Evolutionary conservation across 1,140 invertebrate species (phyloP).

Genomic region (Drosophila lini): DNA sequence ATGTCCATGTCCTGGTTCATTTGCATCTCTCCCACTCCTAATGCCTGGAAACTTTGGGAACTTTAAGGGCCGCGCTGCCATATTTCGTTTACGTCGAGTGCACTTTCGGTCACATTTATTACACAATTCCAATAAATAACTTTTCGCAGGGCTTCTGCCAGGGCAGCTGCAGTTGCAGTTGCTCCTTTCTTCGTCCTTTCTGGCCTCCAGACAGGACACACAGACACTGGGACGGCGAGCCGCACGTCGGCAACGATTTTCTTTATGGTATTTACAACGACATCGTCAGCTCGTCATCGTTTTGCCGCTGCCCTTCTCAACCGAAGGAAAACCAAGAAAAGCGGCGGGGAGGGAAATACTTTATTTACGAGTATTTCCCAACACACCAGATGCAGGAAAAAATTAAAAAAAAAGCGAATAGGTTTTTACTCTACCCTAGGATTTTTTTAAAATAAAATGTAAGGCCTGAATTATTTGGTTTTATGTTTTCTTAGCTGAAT

Average conservation of each 20-base stretch:
- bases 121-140: constrained; percentile 81
- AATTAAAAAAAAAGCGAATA: neutral
- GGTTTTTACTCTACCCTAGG: neutral
- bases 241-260: constrained; percentile 68
- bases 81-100: constrained; percentile 75
- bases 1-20: constrained; percentile 30
- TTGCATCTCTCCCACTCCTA: constrained; percentile 30
- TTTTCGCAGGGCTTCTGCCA: constrained; percentile 65
- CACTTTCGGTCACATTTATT: constrained; percentile 78
- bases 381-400: constrained; percentile 3
- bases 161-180: constrained; percentile 21
- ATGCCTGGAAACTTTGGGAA: constrained; percentile 13
- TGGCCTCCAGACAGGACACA: constrained; percentile 20
- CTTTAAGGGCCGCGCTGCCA: constrained; percentile 20
- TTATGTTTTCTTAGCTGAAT: too few species aligned
- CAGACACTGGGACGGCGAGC: constrained; percentile 14
- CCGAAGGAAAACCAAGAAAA: constrained; percentile 37
- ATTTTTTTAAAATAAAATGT: neutral
- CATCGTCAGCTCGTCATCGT: constrained; percentile 78
- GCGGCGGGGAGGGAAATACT: constrained; percentile 10
- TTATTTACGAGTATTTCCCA: constrained; percentile 44
- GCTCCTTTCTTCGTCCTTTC: constrained; percentile 13
- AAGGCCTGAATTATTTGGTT: neutral
- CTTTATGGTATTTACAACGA: constrained; percentile 78
- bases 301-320: constrained; percentile 50